Evolutionary conservation across 1,140 invertebrate genomes (phyloP).

Genomic region (Branchinecta lindahli): DNA sequence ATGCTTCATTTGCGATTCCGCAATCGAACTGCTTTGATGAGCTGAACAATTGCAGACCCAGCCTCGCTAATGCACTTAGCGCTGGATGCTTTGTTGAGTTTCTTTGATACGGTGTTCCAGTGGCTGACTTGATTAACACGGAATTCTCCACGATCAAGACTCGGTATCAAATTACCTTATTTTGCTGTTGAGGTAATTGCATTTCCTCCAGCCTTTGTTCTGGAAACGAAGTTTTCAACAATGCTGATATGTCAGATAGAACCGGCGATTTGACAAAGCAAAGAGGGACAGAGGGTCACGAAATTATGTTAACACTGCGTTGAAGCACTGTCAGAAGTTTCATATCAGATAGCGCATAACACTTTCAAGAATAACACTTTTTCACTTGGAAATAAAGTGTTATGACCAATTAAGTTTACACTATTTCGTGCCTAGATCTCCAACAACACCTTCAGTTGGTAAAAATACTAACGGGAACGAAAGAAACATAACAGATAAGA

Average conservation of each 20-base stretch:
- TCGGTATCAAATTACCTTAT: constrained; percentile 3
- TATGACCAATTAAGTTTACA: no score
- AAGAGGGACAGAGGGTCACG: neutral
- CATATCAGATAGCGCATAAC: no score
- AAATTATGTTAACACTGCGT: no score
- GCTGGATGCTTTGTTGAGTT: neutral
- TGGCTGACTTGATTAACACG: constrained; percentile 3
- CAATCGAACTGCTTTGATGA: neutral
- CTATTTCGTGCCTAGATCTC: no score
- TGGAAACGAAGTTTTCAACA: neutral
- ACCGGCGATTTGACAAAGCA: neutral
- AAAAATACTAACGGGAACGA: no score
- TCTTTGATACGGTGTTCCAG: neutral
- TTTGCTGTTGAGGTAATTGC: constrained; percentile 4
- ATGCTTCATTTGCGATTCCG: neutral
- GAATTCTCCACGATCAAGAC: constrained; percentile 2
- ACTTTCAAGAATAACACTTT: no score
- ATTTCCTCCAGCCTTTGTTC: constrained; percentile 3
- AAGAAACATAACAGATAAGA: no score
- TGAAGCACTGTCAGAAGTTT: no score
- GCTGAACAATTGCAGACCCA: neutral
- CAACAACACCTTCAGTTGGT: no score
- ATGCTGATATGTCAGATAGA: neutral
- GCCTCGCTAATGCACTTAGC: neutral
- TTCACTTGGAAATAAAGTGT: no score